Base-by-base conservation (phyloP, 2,797 vertebrate genomes). In the Protosalanx chinensis region DNA sequence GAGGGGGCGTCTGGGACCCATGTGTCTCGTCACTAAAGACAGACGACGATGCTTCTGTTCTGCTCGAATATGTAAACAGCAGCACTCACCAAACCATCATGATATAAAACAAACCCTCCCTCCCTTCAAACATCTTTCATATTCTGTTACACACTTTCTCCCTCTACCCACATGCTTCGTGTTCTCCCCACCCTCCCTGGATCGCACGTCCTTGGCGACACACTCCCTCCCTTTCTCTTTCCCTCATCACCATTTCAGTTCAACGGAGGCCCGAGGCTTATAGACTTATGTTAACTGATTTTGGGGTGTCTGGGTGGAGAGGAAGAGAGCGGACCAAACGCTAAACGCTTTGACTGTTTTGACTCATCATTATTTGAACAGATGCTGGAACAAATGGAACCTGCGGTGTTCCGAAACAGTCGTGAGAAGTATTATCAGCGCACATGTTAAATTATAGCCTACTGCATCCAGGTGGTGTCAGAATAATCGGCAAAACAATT, bases 241-340 rank as follows among this genome's bases (percentile, higher is more conserved):
- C 77, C 74, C 66, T 82, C 82, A 79, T 66, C 60, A 76, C 79
- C 33, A 81, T 35, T 81, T 79, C 77, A 79, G 68, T 79, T 76
- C 53, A 49, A 12, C 33, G 5, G 5, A 72, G 56, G 76, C 86
- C 77, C 67, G 59, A 83, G 80, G 81, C 76, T 64, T 46, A 76
- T 70, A 53, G 3, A 72, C 65, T 70, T 46, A 80, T 72, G 71
- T 72, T 27, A 51, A 64, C 3, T 58, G 23, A 66, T 62, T 80
- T 76, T 77, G 67, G 49, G 62, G 65, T 37, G 37, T 62, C 70
- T 32, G 46, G 23, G 76, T 72, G 53, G 64, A 65, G 41, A 6
- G 8, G 1, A 27, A 60, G n/a, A 51, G 64, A 65, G 41, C 4
- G 8, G 74, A 79, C 57, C 20, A 46, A 67, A 64, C 16, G 49